Percentiles rank a stretch among this genome's conserved stretches.
These are phyloP conservation scores for Drosophila engyochracea DNA, from an alignment of 2,888 invertebrate species.

Conservation along the genomic window DNA sequence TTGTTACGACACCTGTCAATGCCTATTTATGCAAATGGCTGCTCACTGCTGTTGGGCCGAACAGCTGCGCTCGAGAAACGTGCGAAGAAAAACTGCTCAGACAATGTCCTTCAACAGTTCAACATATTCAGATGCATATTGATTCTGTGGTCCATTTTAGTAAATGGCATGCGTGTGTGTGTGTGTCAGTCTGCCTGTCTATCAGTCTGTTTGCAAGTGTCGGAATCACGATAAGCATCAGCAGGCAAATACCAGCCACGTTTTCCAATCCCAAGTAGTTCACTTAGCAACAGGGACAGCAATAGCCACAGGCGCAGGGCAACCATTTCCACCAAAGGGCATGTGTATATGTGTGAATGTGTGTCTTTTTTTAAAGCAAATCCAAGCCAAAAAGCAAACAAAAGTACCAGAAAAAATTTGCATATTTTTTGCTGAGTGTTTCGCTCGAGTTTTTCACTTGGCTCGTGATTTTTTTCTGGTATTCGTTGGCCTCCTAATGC, in stretches of 20 bases:
- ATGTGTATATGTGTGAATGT: conserved; percentile 1
- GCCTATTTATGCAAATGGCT: conserved; percentile 67
- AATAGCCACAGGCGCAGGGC: conserved; percentile 23
- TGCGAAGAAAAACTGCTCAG: conserved; percentile 51
- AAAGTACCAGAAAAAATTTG: conserved; percentile 56
- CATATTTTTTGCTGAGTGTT: conserved; percentile 50
- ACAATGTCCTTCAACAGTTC: conserved; percentile 18
- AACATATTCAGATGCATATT: conserved; percentile 79
- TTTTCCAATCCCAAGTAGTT: conserved; percentile 27
- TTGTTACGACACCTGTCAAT: conserved; percentile 57
- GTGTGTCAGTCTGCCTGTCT: conserved; percentile 15
- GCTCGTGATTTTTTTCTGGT: conserved; percentile 21
- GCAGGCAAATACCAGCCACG: conserved; percentile 51
- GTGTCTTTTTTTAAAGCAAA: conserved; percentile 28
- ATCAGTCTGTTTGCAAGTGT: conserved; percentile 66
- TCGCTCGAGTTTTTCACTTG: conserved; percentile 41
- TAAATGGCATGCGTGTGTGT: conserved; percentile 6
- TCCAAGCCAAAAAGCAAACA: conserved; percentile 47
- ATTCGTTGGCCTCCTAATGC: conserved; percentile 27
- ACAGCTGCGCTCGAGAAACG: conserved; percentile 43
- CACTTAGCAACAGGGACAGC: conserved; percentile 48
- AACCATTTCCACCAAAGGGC: conserved; percentile 3
- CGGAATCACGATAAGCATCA: conserved; percentile 77
- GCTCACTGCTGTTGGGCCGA: conserved; percentile 8
- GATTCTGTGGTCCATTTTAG: conserved; percentile 70